Percentiles rank a stretch among this genome's conserved stretches.
Conservation (phyloP, 2,113 vertebrate genomes). For the Pteronura brasiliensis region DNA sequence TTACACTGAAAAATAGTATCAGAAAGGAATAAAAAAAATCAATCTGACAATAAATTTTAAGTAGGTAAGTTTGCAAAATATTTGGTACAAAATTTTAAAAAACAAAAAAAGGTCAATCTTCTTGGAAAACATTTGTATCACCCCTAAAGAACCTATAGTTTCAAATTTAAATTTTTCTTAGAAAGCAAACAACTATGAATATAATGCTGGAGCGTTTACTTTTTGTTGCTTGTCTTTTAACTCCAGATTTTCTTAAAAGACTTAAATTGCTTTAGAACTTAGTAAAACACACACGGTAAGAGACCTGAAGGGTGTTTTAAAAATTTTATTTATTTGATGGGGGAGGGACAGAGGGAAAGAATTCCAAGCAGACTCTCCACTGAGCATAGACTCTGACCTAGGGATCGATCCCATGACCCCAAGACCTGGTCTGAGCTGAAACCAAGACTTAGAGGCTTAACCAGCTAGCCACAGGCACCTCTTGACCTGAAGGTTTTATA, state of each 20-base stretch:
- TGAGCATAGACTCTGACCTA: background rate
- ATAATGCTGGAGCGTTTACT: background rate
- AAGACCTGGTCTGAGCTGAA: background rate
- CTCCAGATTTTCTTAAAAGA: background rate
- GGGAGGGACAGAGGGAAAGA: background rate
- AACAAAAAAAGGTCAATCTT: background rate
- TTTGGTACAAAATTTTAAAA: background rate
- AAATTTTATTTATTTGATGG: background rate
- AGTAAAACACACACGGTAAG: background rate
- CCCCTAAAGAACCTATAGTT: background rate
- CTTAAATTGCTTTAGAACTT: background rate
- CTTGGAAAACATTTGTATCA: background rate
- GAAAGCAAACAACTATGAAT: background rate
- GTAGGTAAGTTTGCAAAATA: background rate
- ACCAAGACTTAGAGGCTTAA: background rate
- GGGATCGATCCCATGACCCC: background rate
- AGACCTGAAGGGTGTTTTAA: background rate
- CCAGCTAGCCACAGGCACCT: background rate
- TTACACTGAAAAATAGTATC: background rate
- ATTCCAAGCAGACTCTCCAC: background rate
- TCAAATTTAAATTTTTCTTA: conserved; percentile 7
- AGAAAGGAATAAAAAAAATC: conserved; percentile 7
- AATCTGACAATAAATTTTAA: background rate
- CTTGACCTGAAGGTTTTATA: background rate
- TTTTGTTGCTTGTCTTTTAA: conserved; percentile 14